Base-by-base conservation (phyloP, 2,113 vertebrate species). In the Albula goreensis region DNA sequence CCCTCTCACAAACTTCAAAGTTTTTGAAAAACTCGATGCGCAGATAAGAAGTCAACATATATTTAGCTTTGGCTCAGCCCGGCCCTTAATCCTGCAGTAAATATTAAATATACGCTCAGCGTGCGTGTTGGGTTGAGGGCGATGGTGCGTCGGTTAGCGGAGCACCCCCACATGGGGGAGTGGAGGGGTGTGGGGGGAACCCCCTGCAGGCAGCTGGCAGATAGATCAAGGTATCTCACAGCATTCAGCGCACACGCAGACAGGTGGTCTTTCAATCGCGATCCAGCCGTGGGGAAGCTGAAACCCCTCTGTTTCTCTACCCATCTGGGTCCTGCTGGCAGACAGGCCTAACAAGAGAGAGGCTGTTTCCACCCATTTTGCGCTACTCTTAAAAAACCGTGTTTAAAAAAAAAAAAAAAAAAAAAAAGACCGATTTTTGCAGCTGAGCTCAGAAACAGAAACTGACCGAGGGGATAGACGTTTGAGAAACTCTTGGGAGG, bases 201-300 rank as follows among this genome's bases (percentile, higher is more conserved):
- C 80, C 80, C n/a, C 80, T 49, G 78, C 78, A 79, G 31, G 78
- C 78, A 79, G 80, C 50, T 51, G 48, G 80, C 50, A 22, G 60
- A 66, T 66, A 66, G 60, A 66, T 66, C 60, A 66, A 66, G 60
- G 60, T n/a, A n/a, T 22, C 80, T 50, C 15, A 7, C 60, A 66
- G 49, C 80, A 8, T n/a, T 81, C 15, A 81, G 49, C 80, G 22
- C 80, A 81, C 49, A 51, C 80, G 19, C 50, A 11, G 80, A 81
- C 80, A 81, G 80, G 80, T 81, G 80, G 80, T 81, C 80, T 81
- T 81, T 81, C 80, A 81, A 81, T 81, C 50, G 15, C 15, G 7
- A 15, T 19, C 17, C 60, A 41, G 31, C 31, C 31, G 31, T 41
- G 31, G 31, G 31, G 17, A 74, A n/a, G 25, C 70, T 25, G 51